Evolutionary conservation across 2,113 vertebrate genomes (phyloP).

Genomic region (Coracopsis vasa): DNA sequence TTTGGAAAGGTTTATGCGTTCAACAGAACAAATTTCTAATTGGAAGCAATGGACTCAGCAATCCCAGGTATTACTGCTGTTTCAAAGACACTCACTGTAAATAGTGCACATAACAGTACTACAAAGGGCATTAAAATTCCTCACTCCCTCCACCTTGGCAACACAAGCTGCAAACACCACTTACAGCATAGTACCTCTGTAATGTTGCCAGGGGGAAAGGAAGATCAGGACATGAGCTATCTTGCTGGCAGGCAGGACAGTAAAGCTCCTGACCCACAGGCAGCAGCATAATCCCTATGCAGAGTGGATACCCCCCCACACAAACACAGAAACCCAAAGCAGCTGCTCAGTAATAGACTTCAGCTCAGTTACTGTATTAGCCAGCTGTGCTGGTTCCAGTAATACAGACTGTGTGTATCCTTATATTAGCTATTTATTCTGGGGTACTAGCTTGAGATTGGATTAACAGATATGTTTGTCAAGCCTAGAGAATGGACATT

Average conservation of each 20-base stretch:
- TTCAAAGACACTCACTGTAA: background rate
- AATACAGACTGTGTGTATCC: background rate
- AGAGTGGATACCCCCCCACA: background rate
- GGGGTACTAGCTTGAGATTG: background rate
- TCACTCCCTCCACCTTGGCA: background rate
- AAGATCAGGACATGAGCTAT: background rate
- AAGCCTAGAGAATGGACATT: background rate
- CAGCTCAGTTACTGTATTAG: background rate
- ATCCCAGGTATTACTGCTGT: background rate
- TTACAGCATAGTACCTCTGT: background rate
- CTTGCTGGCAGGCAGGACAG: background rate
- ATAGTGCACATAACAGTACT: background rate
- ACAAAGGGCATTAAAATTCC: background rate
- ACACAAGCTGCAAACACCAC: background rate
- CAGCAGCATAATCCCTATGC: background rate
- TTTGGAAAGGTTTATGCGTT: background rate
- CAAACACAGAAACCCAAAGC: background rate
- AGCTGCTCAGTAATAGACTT: background rate
- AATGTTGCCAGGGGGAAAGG: background rate
- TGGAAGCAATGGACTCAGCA: background rate
- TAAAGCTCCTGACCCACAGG: background rate
- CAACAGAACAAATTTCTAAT: background rate
- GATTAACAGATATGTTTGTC: background rate
- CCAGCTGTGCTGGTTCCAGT: background rate
- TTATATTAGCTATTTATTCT: background rate